A percentile compares a stretch with the other conserved stretches of the same genome.
Conservation (phyloP, 2,888 invertebrate genomes). For the Ormyrus pomaceus region DNA sequence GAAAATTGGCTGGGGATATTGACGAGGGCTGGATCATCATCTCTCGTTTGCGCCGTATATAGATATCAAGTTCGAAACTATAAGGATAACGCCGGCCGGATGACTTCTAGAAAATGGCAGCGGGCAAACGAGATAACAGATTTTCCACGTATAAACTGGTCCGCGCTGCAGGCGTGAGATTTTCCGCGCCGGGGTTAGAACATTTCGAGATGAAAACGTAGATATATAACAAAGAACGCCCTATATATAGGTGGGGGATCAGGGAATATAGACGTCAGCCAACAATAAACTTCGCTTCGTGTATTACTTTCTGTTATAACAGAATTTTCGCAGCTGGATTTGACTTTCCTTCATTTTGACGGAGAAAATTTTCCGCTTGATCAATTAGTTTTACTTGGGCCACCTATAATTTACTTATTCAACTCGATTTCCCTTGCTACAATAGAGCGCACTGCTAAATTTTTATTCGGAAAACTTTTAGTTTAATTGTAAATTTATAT, state of each 20-base stretch:
- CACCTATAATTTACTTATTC: no score
- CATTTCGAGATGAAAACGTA: slow-evolving; percentile 14
- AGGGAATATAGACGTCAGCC: slow-evolving; percentile 29
- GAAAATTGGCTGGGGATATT: slow-evolving; percentile 31
- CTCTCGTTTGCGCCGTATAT: slow-evolving; percentile 29
- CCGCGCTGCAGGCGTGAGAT: slow-evolving; percentile 31
- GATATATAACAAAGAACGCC: slow-evolving; percentile 19
- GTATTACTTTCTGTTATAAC: slow-evolving; percentile 41
- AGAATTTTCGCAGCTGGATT: slow-evolving; percentile 1
- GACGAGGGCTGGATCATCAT: slow-evolving; percentile 38
- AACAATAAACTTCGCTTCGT: slow-evolving; percentile 33
- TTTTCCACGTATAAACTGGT: slow-evolving; percentile 47
- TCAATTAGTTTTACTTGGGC: not conserved
- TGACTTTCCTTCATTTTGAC: slow-evolving; percentile 13
- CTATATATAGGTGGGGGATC: slow-evolving; percentile 32
- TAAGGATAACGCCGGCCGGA: slow-evolving; percentile 48
- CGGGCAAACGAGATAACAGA: slow-evolving; percentile 54
- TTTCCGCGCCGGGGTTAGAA: slow-evolving; percentile 44
- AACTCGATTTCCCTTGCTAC: no score
- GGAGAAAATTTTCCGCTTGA: not conserved
- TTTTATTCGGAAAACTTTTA: no score
- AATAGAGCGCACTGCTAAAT: no score
- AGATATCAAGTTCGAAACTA: slow-evolving; percentile 49
- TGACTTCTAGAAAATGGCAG: slow-evolving; percentile 55
- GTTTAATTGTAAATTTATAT: no score